Percentiles rank a stretch among this genome's conserved stretches.
phyloP scores from a whole-genome alignment of 2,113 vertebrate genomes.

The Collichthys lucidus region DNA sequence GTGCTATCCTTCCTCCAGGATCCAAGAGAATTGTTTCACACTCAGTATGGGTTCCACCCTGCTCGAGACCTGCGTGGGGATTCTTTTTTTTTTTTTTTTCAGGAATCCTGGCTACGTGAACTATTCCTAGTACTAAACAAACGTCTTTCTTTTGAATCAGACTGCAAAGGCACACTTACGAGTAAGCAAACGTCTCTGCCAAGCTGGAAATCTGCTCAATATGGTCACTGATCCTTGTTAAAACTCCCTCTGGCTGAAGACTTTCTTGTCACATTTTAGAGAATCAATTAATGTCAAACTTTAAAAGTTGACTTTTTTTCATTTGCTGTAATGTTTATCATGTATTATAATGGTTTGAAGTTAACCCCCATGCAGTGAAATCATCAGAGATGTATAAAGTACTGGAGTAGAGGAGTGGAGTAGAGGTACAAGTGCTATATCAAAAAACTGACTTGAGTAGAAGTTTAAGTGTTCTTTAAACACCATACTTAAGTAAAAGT shows the following conservation, averaged over 20 bases:
- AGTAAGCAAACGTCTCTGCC: not conserved
- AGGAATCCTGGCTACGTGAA: constrained; percentile 19
- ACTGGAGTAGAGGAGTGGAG: no score
- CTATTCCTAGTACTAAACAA: constrained; percentile 22
- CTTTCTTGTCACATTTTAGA: not conserved
- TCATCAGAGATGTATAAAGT: no score
- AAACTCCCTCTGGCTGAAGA: not conserved
- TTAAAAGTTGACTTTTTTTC: not conserved
- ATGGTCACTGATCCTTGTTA: not conserved
- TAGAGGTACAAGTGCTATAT: no score
- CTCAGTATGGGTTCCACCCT: constrained; percentile 16
- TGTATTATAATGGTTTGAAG: not conserved
- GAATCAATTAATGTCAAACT: not conserved
- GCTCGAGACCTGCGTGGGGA: constrained; percentile 19
- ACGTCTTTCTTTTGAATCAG: constrained; percentile 3
- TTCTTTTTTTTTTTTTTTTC: not conserved
- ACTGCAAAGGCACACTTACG: not conserved
- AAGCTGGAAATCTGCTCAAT: constrained; percentile 18
- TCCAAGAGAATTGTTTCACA: constrained; percentile 41
- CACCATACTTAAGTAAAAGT: no score
- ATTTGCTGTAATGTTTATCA: not conserved
- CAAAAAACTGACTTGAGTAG: no score
- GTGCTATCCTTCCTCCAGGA: constrained; percentile 8
- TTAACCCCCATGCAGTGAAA: not conserved
- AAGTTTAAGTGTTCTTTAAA: no score